Evolutionary conservation across 2,797 vertebrate genomes (phyloP), one percentile per base, ranked within the genome.

Genomic region (Pangasius djambal): DNA sequence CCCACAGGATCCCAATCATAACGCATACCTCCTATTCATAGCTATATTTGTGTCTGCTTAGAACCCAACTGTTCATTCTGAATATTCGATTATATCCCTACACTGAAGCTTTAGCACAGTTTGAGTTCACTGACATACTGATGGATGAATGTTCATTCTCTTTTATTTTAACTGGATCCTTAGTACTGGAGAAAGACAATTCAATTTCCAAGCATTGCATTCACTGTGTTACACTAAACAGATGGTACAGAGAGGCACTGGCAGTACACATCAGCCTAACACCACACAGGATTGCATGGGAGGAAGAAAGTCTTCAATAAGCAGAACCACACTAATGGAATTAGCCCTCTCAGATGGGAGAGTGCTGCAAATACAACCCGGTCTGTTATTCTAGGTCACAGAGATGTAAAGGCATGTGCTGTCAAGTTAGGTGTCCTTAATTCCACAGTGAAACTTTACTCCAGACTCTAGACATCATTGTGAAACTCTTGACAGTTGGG

Each of bases 311-410:
- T 48, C 5, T 52, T 78, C 55, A 63, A 50, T 72, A 88, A 69
- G 72, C 48, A 88, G 83, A 31, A 55, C n/a, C 57, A 75, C 40
- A 63, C 69, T 48, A 77, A 50, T 78, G 61, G 48, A 65, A 67
- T 67, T 72, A 77, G 65, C 28, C 77, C 25, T 16, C 37, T 79
- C 75, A 84, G 44, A 10, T 57, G 18, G 9, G 48, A 31, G 10
- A 12, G 57, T 28, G 20, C 65, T 77, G 70, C 57, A 65, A 67
- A 77, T 81, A 81, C 22, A 86, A 52, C 25, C 5, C 18, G 1
- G 61, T n/a, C 25, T 72, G 37, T 65, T 78, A 31, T 55, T 79
- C 9, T 50, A 34, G 37, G 34, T 37, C 74, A 85, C 72, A 79
- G 59, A 88, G 55, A n/a, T 52, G 18, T 84, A 55, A 52, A 78